Evolutionary conservation across 2,113 vertebrate genomes (phyloP).

Genomic region (Puma concolor): DNA sequence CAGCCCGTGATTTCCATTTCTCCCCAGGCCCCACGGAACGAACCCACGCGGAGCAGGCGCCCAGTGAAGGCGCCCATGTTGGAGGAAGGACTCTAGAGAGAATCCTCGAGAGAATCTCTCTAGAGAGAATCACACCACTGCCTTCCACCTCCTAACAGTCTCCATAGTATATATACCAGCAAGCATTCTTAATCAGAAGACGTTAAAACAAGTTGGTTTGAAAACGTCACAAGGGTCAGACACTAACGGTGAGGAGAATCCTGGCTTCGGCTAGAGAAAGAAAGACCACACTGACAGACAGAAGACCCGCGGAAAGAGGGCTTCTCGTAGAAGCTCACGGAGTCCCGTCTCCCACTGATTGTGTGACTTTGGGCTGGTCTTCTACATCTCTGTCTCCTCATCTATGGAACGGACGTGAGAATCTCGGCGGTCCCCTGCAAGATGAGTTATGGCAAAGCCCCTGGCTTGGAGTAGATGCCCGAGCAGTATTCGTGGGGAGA

Average conservation of each 20-base stretch:
- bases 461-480: not conserved
- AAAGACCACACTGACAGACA: not conserved
- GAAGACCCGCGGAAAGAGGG: not conserved
- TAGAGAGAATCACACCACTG: fast-evolving
- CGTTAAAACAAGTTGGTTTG: not conserved
- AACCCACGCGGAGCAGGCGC: fast-evolving
- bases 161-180: not conserved
- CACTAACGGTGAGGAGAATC: not conserved
- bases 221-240: constrained; percentile 33
- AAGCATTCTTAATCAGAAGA: not conserved
- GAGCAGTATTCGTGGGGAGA: not conserved
- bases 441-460: fast-evolving
- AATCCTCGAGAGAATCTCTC: too few species aligned
- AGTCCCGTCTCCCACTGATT: not conserved
- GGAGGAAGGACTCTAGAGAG: not conserved
- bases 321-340: not conserved
- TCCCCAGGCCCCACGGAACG: not conserved
- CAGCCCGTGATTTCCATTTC: not conserved
- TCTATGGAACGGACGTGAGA: not conserved
- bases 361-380: not conserved
- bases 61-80: fast-evolving
- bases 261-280: not conserved
- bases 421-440: not conserved
- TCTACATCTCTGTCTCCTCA: not conserved
- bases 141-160: too few species aligned